Percentiles rank a stretch among this genome's conserved stretches.
These are phyloP conservation scores for Petromus typicus DNA, from an alignment of 2,113 vertebrate species.

Conservation along the genomic window DNA sequence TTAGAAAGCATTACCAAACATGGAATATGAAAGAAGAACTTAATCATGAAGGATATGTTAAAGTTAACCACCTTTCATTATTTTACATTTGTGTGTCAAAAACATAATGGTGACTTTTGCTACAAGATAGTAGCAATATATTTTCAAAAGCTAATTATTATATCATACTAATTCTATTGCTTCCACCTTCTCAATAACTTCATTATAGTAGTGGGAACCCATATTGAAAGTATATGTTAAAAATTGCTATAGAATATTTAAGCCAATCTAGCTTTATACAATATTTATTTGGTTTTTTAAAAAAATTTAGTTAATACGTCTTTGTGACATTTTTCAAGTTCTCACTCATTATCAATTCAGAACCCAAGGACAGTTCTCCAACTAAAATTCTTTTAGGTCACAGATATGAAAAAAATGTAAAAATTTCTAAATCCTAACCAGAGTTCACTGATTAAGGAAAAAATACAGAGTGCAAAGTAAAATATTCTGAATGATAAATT, in stretches of 20 bases:
- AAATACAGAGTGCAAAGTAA: neutral
- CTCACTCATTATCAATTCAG: neutral
- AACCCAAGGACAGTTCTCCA: neutral
- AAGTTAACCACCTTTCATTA: neutral
- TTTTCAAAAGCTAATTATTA: neutral
- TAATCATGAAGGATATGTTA: neutral
- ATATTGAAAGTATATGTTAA: neutral
- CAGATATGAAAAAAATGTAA: neutral
- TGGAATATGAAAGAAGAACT: neutral
- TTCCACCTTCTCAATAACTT: neutral
- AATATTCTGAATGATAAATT: neutral
- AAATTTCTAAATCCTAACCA: neutral
- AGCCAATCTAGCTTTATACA: neutral
- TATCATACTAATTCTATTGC: neutral
- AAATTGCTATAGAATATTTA: neutral
- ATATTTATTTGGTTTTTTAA: neutral
- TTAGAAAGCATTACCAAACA: neutral
- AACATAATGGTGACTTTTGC: neutral
- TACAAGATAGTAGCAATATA: neutral
- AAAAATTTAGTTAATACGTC: neutral
- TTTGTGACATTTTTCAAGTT: neutral
- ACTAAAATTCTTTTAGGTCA: neutral
- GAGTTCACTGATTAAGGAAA: neutral
- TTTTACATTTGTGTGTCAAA: conserved; percentile 1
- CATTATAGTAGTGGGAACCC: neutral